A percentile compares a stretch with the other conserved stretches of the same genome.
Conservation (phyloP, 2,888 invertebrate species). For the Amphimallon solstitiale region DNA sequence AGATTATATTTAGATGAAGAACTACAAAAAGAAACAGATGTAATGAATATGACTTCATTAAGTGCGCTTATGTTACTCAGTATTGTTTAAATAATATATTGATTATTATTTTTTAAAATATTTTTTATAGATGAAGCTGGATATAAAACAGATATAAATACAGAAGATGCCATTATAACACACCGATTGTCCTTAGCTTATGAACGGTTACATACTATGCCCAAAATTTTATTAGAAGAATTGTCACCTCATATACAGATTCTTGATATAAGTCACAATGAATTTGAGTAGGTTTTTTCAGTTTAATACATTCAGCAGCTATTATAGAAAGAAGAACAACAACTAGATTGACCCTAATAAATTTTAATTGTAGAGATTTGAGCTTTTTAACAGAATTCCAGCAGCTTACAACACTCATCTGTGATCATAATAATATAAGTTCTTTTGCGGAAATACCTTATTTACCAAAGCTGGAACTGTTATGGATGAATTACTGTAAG, state of each 20-base stretch:
- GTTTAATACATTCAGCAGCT: no score
- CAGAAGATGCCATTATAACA: constrained; percentile 63
- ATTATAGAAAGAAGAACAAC: no score
- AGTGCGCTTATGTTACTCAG: constrained; percentile 55
- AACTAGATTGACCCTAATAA: no score
- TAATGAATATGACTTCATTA: constrained; percentile 55
- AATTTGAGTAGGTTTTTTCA: constrained; percentile 71
- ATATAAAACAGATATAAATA: constrained; percentile 34
- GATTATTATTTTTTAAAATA: constrained; percentile 3
- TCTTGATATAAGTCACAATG: constrained; percentile 78
- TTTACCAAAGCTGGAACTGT: constrained; percentile 75
- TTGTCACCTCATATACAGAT: constrained; percentile 71
- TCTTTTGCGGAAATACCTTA: constrained; percentile 77
- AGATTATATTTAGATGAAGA: constrained; percentile 50
- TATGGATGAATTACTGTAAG: constrained; percentile 80
- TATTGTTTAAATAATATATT: constrained; percentile 46
- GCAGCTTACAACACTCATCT: constrained; percentile 78
- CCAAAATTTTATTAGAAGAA: constrained; percentile 71
- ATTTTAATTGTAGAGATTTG: constrained; percentile 70
- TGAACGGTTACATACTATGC: constrained; percentile 73
- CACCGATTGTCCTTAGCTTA: constrained; percentile 75
- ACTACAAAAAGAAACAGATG: constrained; percentile 48
- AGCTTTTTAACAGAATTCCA: constrained; percentile 78
- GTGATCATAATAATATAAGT: constrained; percentile 82
- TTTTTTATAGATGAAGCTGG: constrained; percentile 42